A percentile compares a stretch with the other conserved stretches of the same genome.
phyloP scores from a whole-genome alignment of 2,113 vertebrate genomes.

The Hippocampus barbouri region DNA sequence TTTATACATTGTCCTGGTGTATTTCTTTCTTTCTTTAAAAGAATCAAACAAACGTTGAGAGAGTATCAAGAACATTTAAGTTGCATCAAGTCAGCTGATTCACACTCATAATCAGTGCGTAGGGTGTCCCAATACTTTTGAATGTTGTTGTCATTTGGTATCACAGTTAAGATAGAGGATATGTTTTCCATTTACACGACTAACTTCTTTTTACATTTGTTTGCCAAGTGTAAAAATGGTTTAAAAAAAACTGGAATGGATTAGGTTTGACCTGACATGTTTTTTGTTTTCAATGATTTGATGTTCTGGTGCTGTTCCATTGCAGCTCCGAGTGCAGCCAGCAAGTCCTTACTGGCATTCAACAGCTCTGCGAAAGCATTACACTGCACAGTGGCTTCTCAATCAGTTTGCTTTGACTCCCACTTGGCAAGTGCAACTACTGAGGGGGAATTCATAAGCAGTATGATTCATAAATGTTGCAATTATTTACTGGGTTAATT shows the following conservation, averaged over 20 bases:
- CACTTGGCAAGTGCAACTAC: constrained; percentile 33
- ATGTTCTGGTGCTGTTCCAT: constrained; percentile 29
- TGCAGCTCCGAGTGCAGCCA: constrained; percentile 32
- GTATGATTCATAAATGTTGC: constrained; percentile 71
- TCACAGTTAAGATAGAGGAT: background rate
- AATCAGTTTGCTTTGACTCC: constrained; percentile 39
- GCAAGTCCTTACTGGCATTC: constrained; percentile 41
- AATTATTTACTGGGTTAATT: constrained; percentile 72
- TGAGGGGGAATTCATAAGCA: constrained; percentile 63
- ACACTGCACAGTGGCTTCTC: constrained; percentile 44
- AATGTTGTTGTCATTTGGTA: background rate
- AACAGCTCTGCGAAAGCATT: constrained; percentile 17
- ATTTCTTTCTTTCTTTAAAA: too few species aligned
- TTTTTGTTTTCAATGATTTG: background rate
- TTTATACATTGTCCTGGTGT: background rate
- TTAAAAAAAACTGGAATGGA: background rate
- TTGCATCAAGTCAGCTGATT: background rate
- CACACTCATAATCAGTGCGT: background rate
- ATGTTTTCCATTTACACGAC: background rate
- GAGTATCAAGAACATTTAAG: background rate
- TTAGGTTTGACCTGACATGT: background rate
- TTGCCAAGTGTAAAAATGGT: background rate
- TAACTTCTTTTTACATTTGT: background rate
- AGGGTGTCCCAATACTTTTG: background rate
- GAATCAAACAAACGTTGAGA: background rate